These are phyloP conservation scores for Drosophila nr. fundita DNA, from an alignment of 2,888 invertebrate species.

Conservation along the genomic window DNA sequence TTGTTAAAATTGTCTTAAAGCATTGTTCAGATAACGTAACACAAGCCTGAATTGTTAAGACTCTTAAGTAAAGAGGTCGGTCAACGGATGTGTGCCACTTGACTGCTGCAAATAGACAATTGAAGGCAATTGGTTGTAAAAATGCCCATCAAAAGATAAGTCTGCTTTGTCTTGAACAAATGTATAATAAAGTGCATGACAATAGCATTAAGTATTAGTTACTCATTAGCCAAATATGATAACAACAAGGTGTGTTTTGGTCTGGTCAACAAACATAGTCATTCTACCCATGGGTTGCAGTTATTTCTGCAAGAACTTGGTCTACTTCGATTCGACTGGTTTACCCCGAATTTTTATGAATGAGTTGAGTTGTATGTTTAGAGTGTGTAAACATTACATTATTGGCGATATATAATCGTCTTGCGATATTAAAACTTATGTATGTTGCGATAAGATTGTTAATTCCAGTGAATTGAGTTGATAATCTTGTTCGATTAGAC, in stretches of 20 bases:
- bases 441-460: conserved; percentile 20
- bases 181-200: background rate
- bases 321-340: background rate
- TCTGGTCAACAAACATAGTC: background rate
- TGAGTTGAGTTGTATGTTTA: background rate
- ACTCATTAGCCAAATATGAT: conserved; percentile 1
- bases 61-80: background rate
- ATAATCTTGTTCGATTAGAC: conserved; percentile 54
- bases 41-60: background rate
- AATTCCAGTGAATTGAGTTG: conserved; percentile 15
- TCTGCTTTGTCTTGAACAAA: background rate
- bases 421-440: background rate
- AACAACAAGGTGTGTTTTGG: background rate
- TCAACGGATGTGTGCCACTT: background rate
- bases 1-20: background rate
- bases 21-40: background rate
- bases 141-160: background rate
- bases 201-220: background rate
- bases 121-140: background rate
- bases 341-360: conserved; percentile 13
- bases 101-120: background rate
- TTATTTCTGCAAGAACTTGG: background rate
- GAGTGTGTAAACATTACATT: background rate
- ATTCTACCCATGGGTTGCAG: background rate
- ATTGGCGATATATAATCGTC: background rate